These are phyloP conservation scores for Ptychadena robeensis DNA, from an alignment of 2,797 vertebrate species.

Conservation along the genomic window DNA sequence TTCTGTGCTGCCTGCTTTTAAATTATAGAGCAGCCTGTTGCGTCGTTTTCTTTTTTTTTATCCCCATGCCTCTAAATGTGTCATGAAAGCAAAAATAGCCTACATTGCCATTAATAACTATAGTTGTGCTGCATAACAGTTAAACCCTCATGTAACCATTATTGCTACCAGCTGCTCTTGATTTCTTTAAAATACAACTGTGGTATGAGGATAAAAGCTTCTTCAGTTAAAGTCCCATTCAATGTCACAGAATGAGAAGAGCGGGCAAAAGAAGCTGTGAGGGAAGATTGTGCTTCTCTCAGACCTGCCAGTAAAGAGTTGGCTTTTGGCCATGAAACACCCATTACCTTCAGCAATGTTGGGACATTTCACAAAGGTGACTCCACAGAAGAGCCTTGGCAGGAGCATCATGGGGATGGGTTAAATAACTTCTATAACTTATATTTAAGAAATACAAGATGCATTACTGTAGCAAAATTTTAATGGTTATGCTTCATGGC, in stretches of 20 bases:
- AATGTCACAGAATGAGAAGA: conserved; percentile 37
- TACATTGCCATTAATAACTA: conserved; percentile 21
- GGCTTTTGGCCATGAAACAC: conserved; percentile 38
- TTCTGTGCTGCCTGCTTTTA: conserved; percentile 19
- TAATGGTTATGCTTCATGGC: not conserved
- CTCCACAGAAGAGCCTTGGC: conserved; percentile 6
- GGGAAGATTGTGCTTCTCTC: conserved; percentile 29
- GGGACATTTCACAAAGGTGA: conserved; percentile 51
- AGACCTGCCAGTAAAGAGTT: conserved; percentile 35
- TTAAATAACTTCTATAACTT: conserved; percentile 1
- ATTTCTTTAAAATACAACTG: conserved; percentile 38
- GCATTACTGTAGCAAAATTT: not conserved
- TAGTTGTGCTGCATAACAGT: conserved; percentile 16
- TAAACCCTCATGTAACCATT: conserved; percentile 8
- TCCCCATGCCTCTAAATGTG: not conserved
- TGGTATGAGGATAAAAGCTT: conserved; percentile 38
- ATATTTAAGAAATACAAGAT: conserved; percentile 7
- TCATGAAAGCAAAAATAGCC: conserved; percentile 7
- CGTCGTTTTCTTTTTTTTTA: not conserved
- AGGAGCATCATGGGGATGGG: not conserved
- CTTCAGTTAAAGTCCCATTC: conserved; percentile 22
- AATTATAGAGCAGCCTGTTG: conserved; percentile 14
- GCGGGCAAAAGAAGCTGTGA: conserved; percentile 30
- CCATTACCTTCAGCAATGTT: conserved; percentile 43
- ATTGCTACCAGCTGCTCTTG: conserved; percentile 24